Base-by-base conservation (phyloP, 2,888 invertebrate genomes). In the Eutolmus rufibarbis region DNA sequence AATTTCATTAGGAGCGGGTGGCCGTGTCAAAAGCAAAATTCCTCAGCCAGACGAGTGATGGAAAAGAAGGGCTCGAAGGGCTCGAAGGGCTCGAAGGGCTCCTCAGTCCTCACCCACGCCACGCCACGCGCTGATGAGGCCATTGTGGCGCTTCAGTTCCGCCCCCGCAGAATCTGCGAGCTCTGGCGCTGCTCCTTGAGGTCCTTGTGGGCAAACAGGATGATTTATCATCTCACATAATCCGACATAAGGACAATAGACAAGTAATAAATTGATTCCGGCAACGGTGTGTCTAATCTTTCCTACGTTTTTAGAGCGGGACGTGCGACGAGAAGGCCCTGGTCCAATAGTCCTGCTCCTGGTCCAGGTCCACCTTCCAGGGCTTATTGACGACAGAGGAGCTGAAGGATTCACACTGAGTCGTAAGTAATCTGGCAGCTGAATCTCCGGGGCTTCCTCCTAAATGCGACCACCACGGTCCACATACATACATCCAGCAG, bases 21-120 rank as follows among this genome's bases (percentile, higher is more conserved):
- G 85, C 74, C 85, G 85, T 85, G 85, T 85, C 85, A 85, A 85
- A 85, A 85, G 66, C 85, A 85, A 85, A 74, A 85, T 94, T 2
- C 90, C 94, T 66, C 82, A 66, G 19, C 66, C 82, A 57, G 82
- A 40, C 40, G 82, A 14, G 66, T 34, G 57, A 84, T 40, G 57
- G 66, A 66, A 66, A 79, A 51, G 40, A 66, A 84, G 66, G 66
- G 66, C 66, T 31, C 31, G 31, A 31, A 31, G 31, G 31, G 31
- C 31, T 34, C 34, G 34, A 34, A 34, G 34, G 31, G 31, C 31
- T 31, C 31, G 31, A 31, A 31, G 31, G 34, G 7, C 34, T 34
- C 8, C 12, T 78, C 9, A 40, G 82, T 19, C 16, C 56, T 40
- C 16, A 14, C 82, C 16, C 40, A 37, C 40, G 40, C 16, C 40